A percentile compares a stretch with the other conserved stretches of the same genome.
Conservation (phyloP, 2,888 invertebrate species). For the Dastarcus helophoroides region DNA sequence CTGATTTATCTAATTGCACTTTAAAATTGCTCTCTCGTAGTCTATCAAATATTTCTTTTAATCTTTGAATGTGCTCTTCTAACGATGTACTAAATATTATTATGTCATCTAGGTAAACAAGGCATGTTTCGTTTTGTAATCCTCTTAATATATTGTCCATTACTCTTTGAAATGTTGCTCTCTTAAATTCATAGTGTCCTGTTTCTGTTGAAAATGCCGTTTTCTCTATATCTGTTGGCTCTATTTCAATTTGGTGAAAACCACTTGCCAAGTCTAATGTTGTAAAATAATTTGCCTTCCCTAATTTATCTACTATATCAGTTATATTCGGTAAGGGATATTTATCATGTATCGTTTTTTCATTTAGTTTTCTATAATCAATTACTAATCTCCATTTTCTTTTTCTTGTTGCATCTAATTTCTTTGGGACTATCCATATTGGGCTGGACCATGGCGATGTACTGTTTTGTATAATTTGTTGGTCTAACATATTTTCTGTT, state of each 20-base stretch:
- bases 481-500: constrained; percentile 15
- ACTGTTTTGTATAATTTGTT: constrained; percentile 17
- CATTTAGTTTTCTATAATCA: constrained; percentile 13
- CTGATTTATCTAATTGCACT: constrained; percentile 17
- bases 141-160: constrained; percentile 18
- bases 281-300: constrained; percentile 19
- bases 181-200: constrained; percentile 19
- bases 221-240: constrained; percentile 12
- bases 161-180: constrained; percentile 18
- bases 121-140: constrained; percentile 15
- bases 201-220: constrained; percentile 18
- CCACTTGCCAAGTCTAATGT: constrained; percentile 17
- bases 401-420: constrained; percentile 20
- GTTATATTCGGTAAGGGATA: constrained; percentile 17
- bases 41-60: constrained; percentile 12
- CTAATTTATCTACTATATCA: constrained; percentile 20
- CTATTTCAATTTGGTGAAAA: constrained; percentile 20
- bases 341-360: constrained; percentile 8
- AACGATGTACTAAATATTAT: constrained; percentile 16
- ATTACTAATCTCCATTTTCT: constrained; percentile 10
- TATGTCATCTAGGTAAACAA: constrained; percentile 14
- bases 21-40: constrained; percentile 14
- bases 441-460: constrained; percentile 15
- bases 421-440: constrained; percentile 24
- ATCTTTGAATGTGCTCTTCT: constrained; percentile 14